Base-by-base conservation (phyloP, 2,888 invertebrate genomes). In the Polietes domitor region DNA sequence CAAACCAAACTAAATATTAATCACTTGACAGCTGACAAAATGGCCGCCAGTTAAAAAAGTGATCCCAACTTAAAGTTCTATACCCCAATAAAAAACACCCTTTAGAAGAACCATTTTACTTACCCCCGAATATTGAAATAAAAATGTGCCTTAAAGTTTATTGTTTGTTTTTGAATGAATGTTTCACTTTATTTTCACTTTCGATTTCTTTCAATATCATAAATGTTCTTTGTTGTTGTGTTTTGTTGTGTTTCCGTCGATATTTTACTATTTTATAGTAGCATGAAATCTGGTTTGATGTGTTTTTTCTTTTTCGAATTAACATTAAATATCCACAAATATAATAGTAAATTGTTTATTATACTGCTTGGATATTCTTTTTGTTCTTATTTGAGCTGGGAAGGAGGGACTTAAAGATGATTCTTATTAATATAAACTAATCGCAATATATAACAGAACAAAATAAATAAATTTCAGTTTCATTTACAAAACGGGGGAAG, bases 251-350 rank as follows among this genome's bases (percentile, higher is more conserved):
- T 15, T 37, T 68, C 19, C 1, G 17, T 65, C 19, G 65, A 41
- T 65, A 41, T 43, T 55, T 76, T 76, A 76, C 75, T 76, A 76
- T 76, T 74, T 55, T 58, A 37, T 82, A 77, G 50, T 80, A 68
- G 26, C 32, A 61, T 68, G 58, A 26, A 68, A 61, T 73, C 55
- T 58, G 55, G 24, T 37, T 61, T 73, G 43, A 58, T 43, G 43
- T 58, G 37, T 24, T 17, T 43, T 43, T 28, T 47, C 43, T 70
- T 70, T 37, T 37, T 73, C 32, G 5, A 32, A 10, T 47, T 73
- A 58, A 73, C 73, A 73, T 55, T 55, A n/a, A n/a, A n/a, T n/a
- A 73, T 73, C 19, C 72, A 72, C 65, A 50, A 41, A 26, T 50
- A 73, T 72, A 70, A 70, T 77, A 61, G 71, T 77, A 65, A 21